phyloP scores from a whole-genome alignment of 2,113 vertebrate species.

The Corythornis madagascariensis region DNA sequence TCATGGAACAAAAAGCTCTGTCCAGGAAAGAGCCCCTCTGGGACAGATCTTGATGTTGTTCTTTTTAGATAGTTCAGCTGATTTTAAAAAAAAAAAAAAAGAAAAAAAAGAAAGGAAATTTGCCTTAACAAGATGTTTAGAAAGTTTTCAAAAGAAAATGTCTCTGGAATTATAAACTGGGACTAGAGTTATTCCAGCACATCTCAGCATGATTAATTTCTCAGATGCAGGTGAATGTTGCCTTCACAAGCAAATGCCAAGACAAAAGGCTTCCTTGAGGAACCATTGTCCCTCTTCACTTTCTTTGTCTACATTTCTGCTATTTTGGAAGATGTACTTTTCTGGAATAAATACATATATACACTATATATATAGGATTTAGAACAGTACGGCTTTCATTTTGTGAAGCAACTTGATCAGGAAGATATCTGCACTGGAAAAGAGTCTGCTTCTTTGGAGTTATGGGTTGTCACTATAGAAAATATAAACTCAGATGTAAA shows the following conservation, averaged over 20 bases:
- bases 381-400: not conserved
- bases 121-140: not conserved
- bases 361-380: not conserved
- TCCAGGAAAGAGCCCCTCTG: not conserved
- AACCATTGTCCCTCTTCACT: not conserved
- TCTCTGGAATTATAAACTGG: not conserved
- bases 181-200: not conserved
- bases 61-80: not conserved
- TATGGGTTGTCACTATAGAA: not conserved
- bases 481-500: not conserved
- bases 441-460: not conserved
- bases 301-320: not conserved
- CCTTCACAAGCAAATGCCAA: not conserved
- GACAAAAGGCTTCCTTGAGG: not conserved
- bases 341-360: not conserved
- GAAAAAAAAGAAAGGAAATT: not conserved
- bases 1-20: conserved; percentile 7
- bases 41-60: not conserved
- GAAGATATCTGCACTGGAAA: not conserved
- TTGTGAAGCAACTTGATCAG: not conserved
- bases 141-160: not conserved
- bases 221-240: not conserved
- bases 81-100: not conserved
- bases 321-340: not conserved
- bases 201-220: not conserved